Evolutionary conservation across 2,888 invertebrate genomes (phyloP), one percentile per base, ranked within the genome.

Genomic region (Drosophila acutilabella): DNA sequence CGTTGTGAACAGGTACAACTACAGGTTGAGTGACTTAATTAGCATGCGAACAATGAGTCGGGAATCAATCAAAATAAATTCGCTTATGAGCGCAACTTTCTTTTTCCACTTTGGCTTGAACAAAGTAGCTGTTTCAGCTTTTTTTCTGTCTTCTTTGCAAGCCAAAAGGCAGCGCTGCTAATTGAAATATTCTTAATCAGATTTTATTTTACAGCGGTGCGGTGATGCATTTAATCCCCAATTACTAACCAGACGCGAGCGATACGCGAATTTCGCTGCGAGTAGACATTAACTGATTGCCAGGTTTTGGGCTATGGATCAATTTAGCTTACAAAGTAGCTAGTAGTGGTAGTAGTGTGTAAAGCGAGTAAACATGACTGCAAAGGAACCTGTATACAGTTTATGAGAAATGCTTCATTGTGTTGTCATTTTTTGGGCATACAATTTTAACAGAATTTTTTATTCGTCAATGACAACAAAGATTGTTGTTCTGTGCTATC

Each of bases 171-270:
- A 76, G 57, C 51, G 65, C 65, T 58, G 78, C 89, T 86, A 86
- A 86, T 86, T 86, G 88, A 86, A 86, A 86, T 86, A 86, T 86
- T 87, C 80, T 89, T 86, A 86, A 86, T 86, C 89, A 89, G 85
- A 86, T 86, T 81, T 84, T 71, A 42, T 58, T 70, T 59, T 33
- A 47, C 56, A 60, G 70, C 73, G 79, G 66, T 74, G 60, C 74
- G 71, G 47, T 64, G 78, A 64, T 74, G 87, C 83, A 83, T 86
- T 88, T 84, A 84, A 84, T 88, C 78, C 89, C 69, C 81, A 86
- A 88, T 84, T 88, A 84, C 78, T 59, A 69, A 61, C 56, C 72
- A 60, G 54, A 53, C 47, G 47, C 11, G 42, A 58, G 23, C 57
- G 60, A 47, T 53, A 33, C 68, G 42, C 26, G 51, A 26, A 14